Conservation (phyloP, 1,140 invertebrate genomes). For the Elymnias hypermnestra region DNA sequence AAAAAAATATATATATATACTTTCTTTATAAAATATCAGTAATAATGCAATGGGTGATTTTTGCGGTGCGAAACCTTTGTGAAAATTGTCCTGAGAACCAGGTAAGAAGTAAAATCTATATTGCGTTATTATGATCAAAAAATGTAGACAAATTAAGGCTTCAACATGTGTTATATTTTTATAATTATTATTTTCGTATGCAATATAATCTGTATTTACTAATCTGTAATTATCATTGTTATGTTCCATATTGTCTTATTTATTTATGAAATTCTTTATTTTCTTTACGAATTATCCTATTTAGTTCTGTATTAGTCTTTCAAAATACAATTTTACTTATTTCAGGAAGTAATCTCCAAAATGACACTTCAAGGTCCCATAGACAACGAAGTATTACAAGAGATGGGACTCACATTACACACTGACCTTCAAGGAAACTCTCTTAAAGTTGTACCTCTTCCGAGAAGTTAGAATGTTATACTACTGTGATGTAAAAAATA, state of each 20-base stretch:
- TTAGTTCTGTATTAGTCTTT: no score
- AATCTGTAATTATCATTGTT: no score
- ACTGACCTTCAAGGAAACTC: constrained; percentile 61
- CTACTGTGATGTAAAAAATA: no score
- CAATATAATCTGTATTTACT: no score
- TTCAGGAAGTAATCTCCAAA: constrained; percentile 77
- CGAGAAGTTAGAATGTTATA: constrained; percentile 25
- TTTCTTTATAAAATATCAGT: constrained; percentile 68
- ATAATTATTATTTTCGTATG: constrained; percentile 9
- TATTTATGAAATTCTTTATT: no score
- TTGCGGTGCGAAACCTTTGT: constrained; percentile 85
- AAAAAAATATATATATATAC: constrained; percentile 11
- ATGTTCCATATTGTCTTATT: no score
- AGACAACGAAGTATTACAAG: constrained; percentile 69
- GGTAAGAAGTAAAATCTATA: constrained; percentile 32
- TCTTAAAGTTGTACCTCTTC: constrained; percentile 57
- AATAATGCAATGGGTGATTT: constrained; percentile 87
- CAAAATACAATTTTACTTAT: constrained; percentile 12
- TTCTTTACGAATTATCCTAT: no score
- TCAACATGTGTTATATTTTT: no score
- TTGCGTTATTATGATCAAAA: no score
- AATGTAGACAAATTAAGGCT: no score
- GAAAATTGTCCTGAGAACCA: constrained; percentile 85
- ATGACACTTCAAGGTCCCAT: constrained; percentile 78
- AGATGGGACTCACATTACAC: constrained; percentile 70